Evolutionary conservation across 37 sponge, comb jelly and placozoan species (phyloP), one percentile per base, ranked within the genome.

Genomic region (Diacarnus erythraeanus): DNA sequence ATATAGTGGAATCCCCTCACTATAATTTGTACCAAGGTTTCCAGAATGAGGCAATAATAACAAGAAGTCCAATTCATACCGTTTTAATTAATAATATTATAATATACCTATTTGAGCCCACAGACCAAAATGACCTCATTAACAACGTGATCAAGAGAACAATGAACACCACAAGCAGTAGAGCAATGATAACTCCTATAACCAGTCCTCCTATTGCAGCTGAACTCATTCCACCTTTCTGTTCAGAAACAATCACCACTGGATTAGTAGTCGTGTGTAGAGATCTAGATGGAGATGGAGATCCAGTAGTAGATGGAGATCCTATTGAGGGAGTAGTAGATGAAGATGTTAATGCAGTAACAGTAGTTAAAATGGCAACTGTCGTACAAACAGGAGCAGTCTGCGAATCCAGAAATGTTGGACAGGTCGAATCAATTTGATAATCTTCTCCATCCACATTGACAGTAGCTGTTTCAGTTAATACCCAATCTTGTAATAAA

Each of bases 371-470:
- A 2, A 25, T 10, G 2, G 2, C 66, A 12, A 31, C 66, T 17
- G 17, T 6, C 2, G 34, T 2, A 68, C 83, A 82, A 39, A 61
- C 83, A 34, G 83, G 75, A 47, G 63, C 64, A 47, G 15, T 9
- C 23, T 38, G 67, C 22, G 36, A 61, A 30, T 74, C 75, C 38
- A 82, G 57, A 17, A 15, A 2, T 8, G 56, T 27, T 3, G 57
- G 47, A 36, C 83, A 82, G 23, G 65, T 64, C 1, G 75, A 25
- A 38, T 82, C 83, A n/a, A 59, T 23, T 2, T 64, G 57, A 47
- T 15, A 47, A 47, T 12, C 10, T 47, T 12, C 51, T 47, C 51
- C 51, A 47, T 47, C 51, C 12, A 12, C 10, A 15, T 6, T 47
- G 51, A 47, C 51, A 47, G 10, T 47, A 15, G 51, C 51, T 15